Evolutionary conservation across 2,888 invertebrate genomes (phyloP).

Genomic region (Diaphora mendica): DNA sequence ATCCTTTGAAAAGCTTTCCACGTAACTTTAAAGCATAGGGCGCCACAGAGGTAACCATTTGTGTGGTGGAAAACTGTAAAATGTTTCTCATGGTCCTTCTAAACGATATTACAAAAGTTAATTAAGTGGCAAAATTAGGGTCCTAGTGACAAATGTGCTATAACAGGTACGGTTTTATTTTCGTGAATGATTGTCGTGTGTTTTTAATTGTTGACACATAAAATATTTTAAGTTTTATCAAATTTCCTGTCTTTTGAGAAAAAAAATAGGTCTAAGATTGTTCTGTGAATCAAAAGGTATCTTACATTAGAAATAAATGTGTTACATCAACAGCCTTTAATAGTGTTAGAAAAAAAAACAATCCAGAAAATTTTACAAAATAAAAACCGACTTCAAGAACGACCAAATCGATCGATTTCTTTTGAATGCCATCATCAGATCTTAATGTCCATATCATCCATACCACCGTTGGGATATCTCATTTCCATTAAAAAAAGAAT

Average conservation of each 20-base stretch:
- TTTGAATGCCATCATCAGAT: too few relatives aligned
- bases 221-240: neutral
- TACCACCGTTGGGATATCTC: too few relatives aligned
- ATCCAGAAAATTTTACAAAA: too few relatives aligned
- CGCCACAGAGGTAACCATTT: slow-evolving; percentile 18
- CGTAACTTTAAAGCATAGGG: slow-evolving; percentile 15
- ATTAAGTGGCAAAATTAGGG: slow-evolving; percentile 18
- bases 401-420: too few relatives aligned
- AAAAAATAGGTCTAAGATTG: too few relatives aligned
- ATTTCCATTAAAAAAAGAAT: too few relatives aligned
- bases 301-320: too few relatives aligned
- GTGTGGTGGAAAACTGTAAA: slow-evolving; percentile 25
- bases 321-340: too few relatives aligned
- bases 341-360: too few relatives aligned
- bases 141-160: slow-evolving; percentile 3
- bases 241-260: neutral
- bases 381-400: too few relatives aligned
- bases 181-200: neutral
- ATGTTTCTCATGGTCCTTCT: slow-evolving; percentile 17
- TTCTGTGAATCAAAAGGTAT: too few relatives aligned
- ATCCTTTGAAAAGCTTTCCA: slow-evolving; percentile 38
- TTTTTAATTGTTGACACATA: neutral
- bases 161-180: neutral
- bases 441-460: too few relatives aligned
- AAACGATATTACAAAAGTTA: slow-evolving; percentile 23